Evolutionary conservation across 2,797 vertebrate species (phyloP).

Genomic region (Helarctos malayanus): DNA sequence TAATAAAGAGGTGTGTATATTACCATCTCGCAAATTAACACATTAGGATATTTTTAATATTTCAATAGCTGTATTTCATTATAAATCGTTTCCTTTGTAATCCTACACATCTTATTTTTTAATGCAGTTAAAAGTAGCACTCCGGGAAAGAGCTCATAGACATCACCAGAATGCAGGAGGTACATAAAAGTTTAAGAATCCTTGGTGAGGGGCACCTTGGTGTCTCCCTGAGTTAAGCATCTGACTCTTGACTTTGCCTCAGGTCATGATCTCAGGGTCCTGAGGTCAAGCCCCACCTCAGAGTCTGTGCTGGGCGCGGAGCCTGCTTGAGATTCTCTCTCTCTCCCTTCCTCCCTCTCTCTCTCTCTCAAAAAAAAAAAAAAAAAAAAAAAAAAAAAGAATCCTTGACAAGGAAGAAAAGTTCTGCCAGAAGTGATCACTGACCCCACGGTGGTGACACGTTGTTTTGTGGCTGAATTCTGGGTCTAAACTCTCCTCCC

Average conservation of each 20-base stretch:
- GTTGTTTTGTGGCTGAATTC: not conserved
- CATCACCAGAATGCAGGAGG: not conserved
- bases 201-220: not conserved
- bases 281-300: not conserved
- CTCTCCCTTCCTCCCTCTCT: not conserved
- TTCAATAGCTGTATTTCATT: slow-evolving; percentile 2
- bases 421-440: not conserved
- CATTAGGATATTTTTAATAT: not conserved
- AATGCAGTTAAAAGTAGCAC: slow-evolving; percentile 10
- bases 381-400: not conserved
- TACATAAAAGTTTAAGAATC: not conserved
- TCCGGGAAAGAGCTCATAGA: not conserved
- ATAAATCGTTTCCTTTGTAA: slow-evolving; percentile 20
- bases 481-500: not conserved
- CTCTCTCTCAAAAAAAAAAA: no score
- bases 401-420: not conserved
- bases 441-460: not conserved
- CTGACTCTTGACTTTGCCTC: not conserved
- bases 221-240: not conserved
- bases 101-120: slow-evolving; percentile 1
- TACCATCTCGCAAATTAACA: not conserved
- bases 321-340: not conserved
- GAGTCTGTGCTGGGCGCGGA: not conserved
- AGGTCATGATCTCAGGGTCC: not conserved
- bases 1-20: not conserved